A percentile compares a stretch with the other conserved stretches of the same genome.
Conservation (phyloP, 2,888 invertebrate genomes). For the Periphyllus acericola region DNA sequence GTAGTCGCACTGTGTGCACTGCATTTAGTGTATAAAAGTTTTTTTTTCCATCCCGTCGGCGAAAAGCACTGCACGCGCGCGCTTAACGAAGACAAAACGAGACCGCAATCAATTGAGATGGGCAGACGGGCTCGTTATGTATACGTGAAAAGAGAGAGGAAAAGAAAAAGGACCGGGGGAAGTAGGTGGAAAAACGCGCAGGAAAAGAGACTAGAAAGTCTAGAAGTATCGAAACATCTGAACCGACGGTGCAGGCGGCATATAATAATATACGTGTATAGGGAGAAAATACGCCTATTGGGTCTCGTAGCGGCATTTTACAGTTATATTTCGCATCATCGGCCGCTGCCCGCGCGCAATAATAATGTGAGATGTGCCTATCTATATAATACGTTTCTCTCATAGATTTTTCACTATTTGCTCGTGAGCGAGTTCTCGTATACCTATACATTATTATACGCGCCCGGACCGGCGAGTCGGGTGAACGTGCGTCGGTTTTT, state of each 20-base stretch:
- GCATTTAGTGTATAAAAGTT: background rate
- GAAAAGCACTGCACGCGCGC: background rate
- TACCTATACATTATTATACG: background rate
- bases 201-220: too few species aligned
- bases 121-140: background rate
- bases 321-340: background rate
- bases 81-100: background rate
- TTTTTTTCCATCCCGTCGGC: background rate
- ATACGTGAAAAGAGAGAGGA: background rate
- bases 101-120: background rate
- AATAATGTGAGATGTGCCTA: background rate
- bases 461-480: background rate
- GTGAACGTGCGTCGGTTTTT: conserved; percentile 40
- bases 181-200: too few species aligned
- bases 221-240: too few species aligned
- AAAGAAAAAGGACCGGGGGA: background rate
- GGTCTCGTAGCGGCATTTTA: background rate
- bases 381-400: background rate
- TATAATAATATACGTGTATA: too few species aligned
- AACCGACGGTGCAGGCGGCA: background rate
- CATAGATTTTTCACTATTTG: conserved; percentile 42
- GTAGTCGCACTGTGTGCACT: background rate
- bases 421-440: background rate
- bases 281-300: too few species aligned
- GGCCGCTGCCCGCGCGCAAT: background rate